Evolutionary conservation across 2,888 invertebrate species (phyloP).

Genomic region (Luffia ferchaultella): DNA sequence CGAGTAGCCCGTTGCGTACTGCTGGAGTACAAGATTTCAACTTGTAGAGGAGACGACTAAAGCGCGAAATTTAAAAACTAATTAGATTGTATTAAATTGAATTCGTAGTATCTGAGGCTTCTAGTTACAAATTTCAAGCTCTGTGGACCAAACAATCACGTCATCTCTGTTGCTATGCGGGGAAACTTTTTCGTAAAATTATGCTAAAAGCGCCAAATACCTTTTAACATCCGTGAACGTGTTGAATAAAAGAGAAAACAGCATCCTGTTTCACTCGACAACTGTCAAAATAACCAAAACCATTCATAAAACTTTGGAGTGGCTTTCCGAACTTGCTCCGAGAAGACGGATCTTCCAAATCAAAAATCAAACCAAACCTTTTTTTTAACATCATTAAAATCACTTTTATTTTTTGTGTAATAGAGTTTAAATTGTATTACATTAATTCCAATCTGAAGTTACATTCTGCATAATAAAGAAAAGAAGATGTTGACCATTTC

Average conservation of each 20-base stretch:
- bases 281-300: not conserved
- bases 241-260: not conserved
- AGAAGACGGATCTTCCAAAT: not conserved
- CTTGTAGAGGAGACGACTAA: too few relatives aligned
- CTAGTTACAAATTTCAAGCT: too few relatives aligned
- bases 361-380: too few relatives aligned
- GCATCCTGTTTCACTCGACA: not conserved
- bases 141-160: not conserved
- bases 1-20: too few relatives aligned
- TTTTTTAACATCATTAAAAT: too few relatives aligned
- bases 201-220: not conserved
- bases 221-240: not conserved
- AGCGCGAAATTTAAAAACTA: too few relatives aligned
- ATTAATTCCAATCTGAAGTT: not conserved
- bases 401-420: too few relatives aligned
- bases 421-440: not conserved
- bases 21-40: too few relatives aligned
- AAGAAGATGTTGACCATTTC: not conserved
- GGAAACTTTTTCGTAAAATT: not conserved
- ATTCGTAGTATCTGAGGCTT: too few relatives aligned
- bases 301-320: not conserved
- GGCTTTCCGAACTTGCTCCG: not conserved
- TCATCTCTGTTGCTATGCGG: not conserved
- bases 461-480: not conserved
- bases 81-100: too few relatives aligned